These are phyloP conservation scores for Nymphalis polychloros DNA, from an alignment of 2,888 invertebrate genomes.

Conservation along the genomic window DNA sequence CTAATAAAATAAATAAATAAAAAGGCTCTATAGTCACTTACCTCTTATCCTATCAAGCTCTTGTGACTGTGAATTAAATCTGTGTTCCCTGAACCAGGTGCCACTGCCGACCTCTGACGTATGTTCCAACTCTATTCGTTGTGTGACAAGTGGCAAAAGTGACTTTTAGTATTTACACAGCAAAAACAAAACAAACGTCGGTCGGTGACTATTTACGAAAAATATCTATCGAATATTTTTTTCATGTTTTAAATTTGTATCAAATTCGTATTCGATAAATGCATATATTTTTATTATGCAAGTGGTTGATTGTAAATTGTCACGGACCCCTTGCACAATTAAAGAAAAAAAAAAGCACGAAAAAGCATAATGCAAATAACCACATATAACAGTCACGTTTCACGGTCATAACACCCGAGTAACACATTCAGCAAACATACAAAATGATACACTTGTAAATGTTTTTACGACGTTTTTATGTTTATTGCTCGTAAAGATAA, in stretches of 20 bases:
- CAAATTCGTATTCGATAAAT: background rate
- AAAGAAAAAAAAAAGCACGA: slow-evolving; percentile 61
- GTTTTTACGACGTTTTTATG: slow-evolving; percentile 27
- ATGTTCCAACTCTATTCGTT: slow-evolving; percentile 80
- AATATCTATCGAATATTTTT: too few relatives aligned
- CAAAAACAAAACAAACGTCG: slow-evolving; percentile 70
- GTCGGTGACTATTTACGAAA: slow-evolving; percentile 52
- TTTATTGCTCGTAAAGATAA: slow-evolving; percentile 36
- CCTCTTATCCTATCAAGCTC: slow-evolving; percentile 81
- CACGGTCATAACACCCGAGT: slow-evolving; percentile 31
- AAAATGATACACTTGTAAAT: slow-evolving; percentile 20
- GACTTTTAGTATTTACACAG: slow-evolving; percentile 75
- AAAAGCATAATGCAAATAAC: slow-evolving; percentile 55
- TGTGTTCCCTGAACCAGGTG: slow-evolving; percentile 85
- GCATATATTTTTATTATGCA: background rate
- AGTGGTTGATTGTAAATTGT: slow-evolving; percentile 34
- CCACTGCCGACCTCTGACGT: slow-evolving; percentile 81
- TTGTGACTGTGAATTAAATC: slow-evolving; percentile 83
- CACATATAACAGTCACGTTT: slow-evolving; percentile 39
- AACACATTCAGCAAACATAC: slow-evolving; percentile 36
- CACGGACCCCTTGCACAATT: slow-evolving; percentile 47
- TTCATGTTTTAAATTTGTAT: too few relatives aligned
- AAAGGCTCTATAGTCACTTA: slow-evolving; percentile 52
- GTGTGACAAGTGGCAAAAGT: slow-evolving; percentile 72
- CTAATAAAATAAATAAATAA: background rate